phyloP scores from a whole-genome alignment of 2,797 vertebrate species.

The Peromyscus aztecus region DNA sequence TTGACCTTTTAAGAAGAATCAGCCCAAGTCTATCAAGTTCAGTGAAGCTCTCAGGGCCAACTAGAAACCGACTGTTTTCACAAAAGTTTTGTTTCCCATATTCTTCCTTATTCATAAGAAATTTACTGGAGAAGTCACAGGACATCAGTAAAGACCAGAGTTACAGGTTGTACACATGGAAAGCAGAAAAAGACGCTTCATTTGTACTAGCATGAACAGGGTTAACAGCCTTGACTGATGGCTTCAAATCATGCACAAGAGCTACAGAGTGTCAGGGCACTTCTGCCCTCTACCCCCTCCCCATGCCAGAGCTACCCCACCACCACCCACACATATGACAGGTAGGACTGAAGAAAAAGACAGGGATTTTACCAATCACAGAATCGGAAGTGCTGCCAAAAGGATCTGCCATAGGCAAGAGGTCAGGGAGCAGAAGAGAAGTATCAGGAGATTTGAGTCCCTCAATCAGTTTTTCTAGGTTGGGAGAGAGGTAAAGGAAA shows the following conservation, averaged over 20 bases:
- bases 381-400: conserved; percentile 92
- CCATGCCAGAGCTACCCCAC: not conserved
- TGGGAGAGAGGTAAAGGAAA: conserved; percentile 82
- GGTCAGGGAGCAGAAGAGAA: conserved; percentile 93
- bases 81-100: conserved; percentile 45
- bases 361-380: conserved; percentile 91
- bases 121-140: conserved; percentile 63
- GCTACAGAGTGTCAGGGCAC: not conserved
- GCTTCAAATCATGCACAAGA: not conserved
- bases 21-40: conserved; percentile 14
- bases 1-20: conserved; percentile 16
- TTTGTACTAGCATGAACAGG: not conserved
- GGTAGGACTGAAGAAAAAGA: conserved; percentile 72
- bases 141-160: conserved; percentile 64
- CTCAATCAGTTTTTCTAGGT: conserved; percentile 96
- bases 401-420: conserved; percentile 93
- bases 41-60: not conserved
- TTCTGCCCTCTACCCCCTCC: not conserved
- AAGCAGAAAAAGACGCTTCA: conserved; percentile 59
- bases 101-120: conserved; percentile 37
- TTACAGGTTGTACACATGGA: conserved; percentile 7
- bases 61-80: conserved; percentile 25
- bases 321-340: conserved; percentile 44
- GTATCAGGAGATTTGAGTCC: conserved; percentile 94
- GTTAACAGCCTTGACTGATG: conserved; percentile 13